Base-by-base conservation (phyloP, 2,113 vertebrate species). In the Progne subis region DNA sequence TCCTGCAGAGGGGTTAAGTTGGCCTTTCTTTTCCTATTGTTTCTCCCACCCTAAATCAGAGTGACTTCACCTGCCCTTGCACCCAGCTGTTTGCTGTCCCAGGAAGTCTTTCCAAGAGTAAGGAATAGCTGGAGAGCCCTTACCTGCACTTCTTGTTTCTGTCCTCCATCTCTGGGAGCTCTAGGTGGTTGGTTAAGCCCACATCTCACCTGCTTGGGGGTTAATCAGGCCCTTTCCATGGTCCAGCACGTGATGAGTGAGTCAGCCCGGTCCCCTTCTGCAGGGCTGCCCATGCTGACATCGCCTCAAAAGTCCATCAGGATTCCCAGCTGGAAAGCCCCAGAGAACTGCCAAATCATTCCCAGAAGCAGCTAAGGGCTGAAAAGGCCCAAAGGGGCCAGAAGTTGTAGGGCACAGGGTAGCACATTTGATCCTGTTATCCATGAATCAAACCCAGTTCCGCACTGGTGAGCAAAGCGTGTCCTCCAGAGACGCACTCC, bases 241-340 rank as follows among this genome's bases (percentile, higher is more conserved):
- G 34, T 81, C 71, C 79, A 80, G 24, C 13, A 31, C 7, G 10
- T n/a, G 71, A 83, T 9, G 64, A 43, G 63, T 17, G 50, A 71
- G 61, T 84, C 59, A 83, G 47, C 60, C 34, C 12, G 0, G 12
- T 55, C 31, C 80, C 60, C 76, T 83, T 92, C 79, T 64, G 68
- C 16, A 60, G 79, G 52, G 64, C 60, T 86, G 68, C 50, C 63
- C 44, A 19, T n/a, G 67, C 63, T 84, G 79, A 67, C 52, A 70
- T 32, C 0, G 0, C 69, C 77, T 74, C 78, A 44, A 28, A 86
- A 78, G 76, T 49, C 93, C 90, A 60, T 12, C 60, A 31, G 65
- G 50, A 94, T 90, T 26, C 78, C 50, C 86, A 76, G 53, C 74
- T 61, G 86, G 53, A 87, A 92, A 92, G 75, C 70, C 75, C 84